A percentile compares a stretch with the other conserved stretches of the same genome.
Evolutionary conservation across 2,888 invertebrate genomes (phyloP).

Genomic region (Pyrrhosoma nymphula): DNA sequence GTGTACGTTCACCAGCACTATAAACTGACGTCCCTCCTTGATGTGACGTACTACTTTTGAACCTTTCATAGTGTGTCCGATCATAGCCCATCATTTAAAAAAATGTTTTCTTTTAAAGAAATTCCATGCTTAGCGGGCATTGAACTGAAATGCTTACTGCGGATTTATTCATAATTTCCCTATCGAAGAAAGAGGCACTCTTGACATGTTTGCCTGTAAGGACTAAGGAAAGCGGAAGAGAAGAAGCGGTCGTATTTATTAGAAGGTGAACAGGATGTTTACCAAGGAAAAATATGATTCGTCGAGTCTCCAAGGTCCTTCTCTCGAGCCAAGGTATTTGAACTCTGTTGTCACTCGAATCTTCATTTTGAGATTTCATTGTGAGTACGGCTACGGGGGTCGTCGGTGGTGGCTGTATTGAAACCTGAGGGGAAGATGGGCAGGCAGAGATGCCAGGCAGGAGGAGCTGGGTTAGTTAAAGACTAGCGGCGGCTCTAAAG

Average conservation of each 20-base stretch:
- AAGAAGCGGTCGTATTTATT: not conserved
- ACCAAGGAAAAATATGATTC: not conserved
- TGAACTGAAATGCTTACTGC: not conserved
- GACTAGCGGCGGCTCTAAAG: conserved; percentile 10
- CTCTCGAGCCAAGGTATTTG: not conserved
- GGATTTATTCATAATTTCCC: not conserved
- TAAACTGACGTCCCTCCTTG: too few relatives aligned
- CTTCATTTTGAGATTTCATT: not conserved
- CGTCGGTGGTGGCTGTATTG: not conserved
- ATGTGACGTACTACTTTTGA: too few relatives aligned
- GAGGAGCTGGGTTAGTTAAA: conserved; percentile 43
- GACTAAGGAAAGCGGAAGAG: not conserved
- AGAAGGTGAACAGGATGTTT: not conserved
- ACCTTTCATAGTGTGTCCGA: too few relatives aligned
- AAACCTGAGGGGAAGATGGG: conserved; percentile 36
- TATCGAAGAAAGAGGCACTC: not conserved
- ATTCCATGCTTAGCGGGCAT: not conserved
- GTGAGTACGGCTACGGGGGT: not conserved
- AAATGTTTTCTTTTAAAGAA: not conserved
- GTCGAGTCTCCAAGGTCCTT: not conserved
- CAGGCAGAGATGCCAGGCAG: not conserved
- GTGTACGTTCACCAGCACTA: too few relatives aligned
- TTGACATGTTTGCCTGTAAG: not conserved
- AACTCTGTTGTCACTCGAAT: not conserved
- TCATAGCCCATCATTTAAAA: not conserved